Evolutionary conservation across 2,888 invertebrate genomes (phyloP).

Genomic region (Aplocera efformata): DNA sequence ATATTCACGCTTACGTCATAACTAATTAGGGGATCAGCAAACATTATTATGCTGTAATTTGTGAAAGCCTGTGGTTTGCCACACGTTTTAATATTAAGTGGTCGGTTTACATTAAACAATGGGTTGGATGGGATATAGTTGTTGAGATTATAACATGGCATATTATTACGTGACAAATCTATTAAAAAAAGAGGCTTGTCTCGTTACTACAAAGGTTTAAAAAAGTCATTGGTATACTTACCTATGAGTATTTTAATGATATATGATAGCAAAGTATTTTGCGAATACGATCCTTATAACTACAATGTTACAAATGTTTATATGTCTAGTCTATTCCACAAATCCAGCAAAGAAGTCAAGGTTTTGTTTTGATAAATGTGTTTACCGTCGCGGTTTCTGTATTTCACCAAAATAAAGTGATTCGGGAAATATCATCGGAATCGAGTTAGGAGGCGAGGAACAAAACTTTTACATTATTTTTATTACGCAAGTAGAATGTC

Average conservation of each 20-base stretch:
- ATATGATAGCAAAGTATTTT: no score
- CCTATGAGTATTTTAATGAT: no score
- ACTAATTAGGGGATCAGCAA: constrained; percentile 9
- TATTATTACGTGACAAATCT: no score
- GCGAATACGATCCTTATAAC: no score
- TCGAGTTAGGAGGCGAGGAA: constrained; percentile 27
- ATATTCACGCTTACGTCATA: constrained; percentile 4
- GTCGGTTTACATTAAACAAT: no score
- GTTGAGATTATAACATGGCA: no score
- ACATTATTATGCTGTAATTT: constrained; percentile 6
- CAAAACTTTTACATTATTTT: constrained; percentile 28
- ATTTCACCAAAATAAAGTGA: constrained; percentile 33
- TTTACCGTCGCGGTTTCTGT: constrained; percentile 39
- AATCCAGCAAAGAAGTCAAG: constrained; percentile 33
- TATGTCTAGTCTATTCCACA: background rate
- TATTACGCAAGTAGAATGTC: no score
- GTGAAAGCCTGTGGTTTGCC: constrained; percentile 8
- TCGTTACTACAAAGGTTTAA: no score
- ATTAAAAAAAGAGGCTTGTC: no score
- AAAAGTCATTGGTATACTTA: no score
- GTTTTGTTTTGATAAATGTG: constrained; percentile 51
- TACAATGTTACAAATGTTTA: background rate
- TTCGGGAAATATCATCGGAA: constrained; percentile 34
- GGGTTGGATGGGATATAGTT: no score
- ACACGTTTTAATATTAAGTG: background rate